Base-by-base conservation (phyloP, 2,888 invertebrate genomes). In the Blera fallax region DNA sequence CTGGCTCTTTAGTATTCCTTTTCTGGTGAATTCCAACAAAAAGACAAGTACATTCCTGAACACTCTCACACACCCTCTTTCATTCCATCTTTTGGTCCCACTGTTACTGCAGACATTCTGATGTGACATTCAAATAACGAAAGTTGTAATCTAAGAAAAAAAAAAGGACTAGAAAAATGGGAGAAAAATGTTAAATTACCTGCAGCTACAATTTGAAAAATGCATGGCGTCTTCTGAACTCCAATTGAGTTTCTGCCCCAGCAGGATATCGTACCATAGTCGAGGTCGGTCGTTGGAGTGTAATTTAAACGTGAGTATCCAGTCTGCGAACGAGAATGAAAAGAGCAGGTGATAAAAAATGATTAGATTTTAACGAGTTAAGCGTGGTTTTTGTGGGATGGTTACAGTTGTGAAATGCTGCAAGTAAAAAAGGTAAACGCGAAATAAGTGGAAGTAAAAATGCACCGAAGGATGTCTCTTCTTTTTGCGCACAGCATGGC, bases 211-310 rank as follows among this genome's bases (percentile, higher is more conserved):
- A 97, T 94, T 93, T 97, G 97, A 93, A 97, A 97, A 89, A 97
- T 94, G 91, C 97, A 98, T 0, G 97, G 97, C 80, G 95, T 94
- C 90, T 95, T 95, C 92, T 97, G 97, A 89, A 94, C 94, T 16
- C 98, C 97, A 73, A 98, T 96, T 29, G 95, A 94, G 92, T 98
- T 98, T 89, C 94, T 94, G 10, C 96, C 97, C 94, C 96, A 97
- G 92, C 98, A 98, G 74, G 96, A 95, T 84, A 98, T 93, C 14
- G 97, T 97, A 4, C 97, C 97, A 90, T 97, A 97, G 93, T 97
- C 97, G 94, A 97, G 94, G 92, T 97, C 97, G 14, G 96, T 95
- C 40, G 95, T 94, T 0, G 97, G 97, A 6, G 97, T 97, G 92
- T 97, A 97, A 93, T 96, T 96, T 79, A 97, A 93, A 32, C 95